Evolutionary conservation across 2,113 vertebrate species (phyloP), one percentile per base, ranked within the genome.

Genomic region (Psophia crepitans): DNA sequence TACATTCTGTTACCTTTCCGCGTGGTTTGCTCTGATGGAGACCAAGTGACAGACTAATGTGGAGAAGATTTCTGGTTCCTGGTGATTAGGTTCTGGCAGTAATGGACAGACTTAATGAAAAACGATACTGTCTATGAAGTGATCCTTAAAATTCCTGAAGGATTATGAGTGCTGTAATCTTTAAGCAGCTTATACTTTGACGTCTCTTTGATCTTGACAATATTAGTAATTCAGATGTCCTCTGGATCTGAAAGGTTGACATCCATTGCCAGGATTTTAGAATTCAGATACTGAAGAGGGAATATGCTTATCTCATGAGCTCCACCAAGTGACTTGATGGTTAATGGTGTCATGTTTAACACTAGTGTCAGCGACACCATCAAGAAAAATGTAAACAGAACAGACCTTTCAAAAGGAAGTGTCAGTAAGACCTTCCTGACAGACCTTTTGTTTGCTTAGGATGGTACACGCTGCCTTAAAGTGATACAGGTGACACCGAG

Each of bases 141-240:
- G 46, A 88, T 88, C 64, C 90, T 68, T 86, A 70, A 80, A 77
- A 92, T 92, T 95, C 85, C 90, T 75, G 75, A 18, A 27, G 88
- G 92, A 96, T 95, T 95, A 84, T 28, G 68, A 78, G 13, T 46
- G 60, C 87, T 95, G 64, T 56, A 70, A 96, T 86, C 85, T 78
- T 41, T 81, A 88, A 90, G 92, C n/a, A 93, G 84, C 85, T 96
- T 90, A 77, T 22, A 81, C 32, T 88, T 49, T 56, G 85, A 90
- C 86, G 90, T 68, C 39, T 51, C 93, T 97, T 95, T 97, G 92
- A 95, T 94, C 83, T 78, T 84, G 88, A 75, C 96, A 86, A 6
- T 33, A 71, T 92, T 20, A 73, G 54, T 57, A 88, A 64, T 90
- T 88, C 68, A 43, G 54, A 89, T 35, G 49, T 89, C 84, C 88